phyloP scores from a whole-genome alignment of 2,797 vertebrate species.

The Hirundo rustica region DNA sequence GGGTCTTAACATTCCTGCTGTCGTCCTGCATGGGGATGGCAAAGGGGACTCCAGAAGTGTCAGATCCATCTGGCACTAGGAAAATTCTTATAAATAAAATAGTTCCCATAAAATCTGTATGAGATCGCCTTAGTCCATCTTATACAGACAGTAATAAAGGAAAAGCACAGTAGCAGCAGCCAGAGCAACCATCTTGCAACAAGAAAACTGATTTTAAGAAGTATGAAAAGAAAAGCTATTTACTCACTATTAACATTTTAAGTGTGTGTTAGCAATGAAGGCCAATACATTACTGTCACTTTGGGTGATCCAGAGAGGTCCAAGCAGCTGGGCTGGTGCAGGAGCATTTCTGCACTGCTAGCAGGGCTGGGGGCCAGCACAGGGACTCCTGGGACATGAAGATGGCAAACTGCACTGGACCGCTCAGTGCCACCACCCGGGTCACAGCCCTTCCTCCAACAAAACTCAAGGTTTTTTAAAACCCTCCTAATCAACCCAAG shows the following conservation, averaged over 20 bases:
- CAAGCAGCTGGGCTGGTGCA: neutral
- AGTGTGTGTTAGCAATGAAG: neutral
- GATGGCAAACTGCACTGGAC: neutral
- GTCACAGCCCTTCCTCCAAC: neutral
- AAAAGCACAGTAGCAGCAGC: constrained; percentile 10
- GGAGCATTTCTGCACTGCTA: fast-evolving
- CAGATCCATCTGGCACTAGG: constrained; percentile 73
- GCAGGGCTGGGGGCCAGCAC: neutral
- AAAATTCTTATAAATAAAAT: constrained; percentile 81
- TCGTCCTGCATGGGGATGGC: neutral
- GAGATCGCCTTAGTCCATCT: constrained; percentile 69
- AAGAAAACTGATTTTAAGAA: constrained; percentile 64
- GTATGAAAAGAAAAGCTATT: constrained; percentile 61
- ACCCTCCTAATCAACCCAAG: neutral
- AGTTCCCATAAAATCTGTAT: constrained; percentile 74
- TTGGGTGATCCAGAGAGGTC: neutral
- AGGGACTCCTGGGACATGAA: fast-evolving
- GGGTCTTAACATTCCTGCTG: neutral
- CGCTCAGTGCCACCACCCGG: neutral
- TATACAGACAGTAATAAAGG: constrained; percentile 52
- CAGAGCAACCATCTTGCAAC: constrained; percentile 4
- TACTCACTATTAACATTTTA: constrained; percentile 60
- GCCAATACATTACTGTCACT: neutral
- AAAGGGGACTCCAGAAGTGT: constrained; percentile 28
- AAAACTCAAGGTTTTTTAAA: neutral